Evolutionary conservation across 2,797 vertebrate genomes (phyloP), one percentile per base, ranked within the genome.

Genomic region (Echeneis naucrates): DNA sequence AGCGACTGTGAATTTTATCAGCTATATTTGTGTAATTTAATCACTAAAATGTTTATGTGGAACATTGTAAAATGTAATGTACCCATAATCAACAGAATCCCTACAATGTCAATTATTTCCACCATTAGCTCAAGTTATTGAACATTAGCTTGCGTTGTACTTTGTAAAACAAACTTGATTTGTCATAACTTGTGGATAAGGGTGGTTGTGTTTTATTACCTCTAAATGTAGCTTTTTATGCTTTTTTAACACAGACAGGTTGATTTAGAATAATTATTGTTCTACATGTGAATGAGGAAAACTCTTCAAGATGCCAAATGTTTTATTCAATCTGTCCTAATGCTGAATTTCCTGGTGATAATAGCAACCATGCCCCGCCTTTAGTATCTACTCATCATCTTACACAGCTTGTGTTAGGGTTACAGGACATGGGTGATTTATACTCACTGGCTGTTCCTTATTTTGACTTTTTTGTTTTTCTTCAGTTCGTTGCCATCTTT

Each of bases 401-500:
- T 13, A 12, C 44, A 21, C 38, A 44, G 21, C 32, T 35, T 19
- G 52, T 45, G 57, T 70, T 38, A 8, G 2, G 44, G 68, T 78
- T 63, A 67, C 54, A 70, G 42, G 55, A 76, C 37, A 47, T 5
- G 8, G 52, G 33, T 40, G 55, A 77, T 57, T 83, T 79, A 53
- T 91, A 97, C 97, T 97, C 95, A 96, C 97, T 89, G 64, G 95
- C 89, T 80, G 44, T 82, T 95, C 92, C 89, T 97, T 94, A 98
- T 98, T 89, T 93, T 92, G 85, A 98, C 93, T 89, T 96, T 95
- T 75, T 94, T 95, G 89, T 94, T 97, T 88, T 94, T 96, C 93
- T 96, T 97, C 88, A 99, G 95, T 86, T 97, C 95, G 82, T 90
- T 96, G 85, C 98, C 97, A 8, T 99, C 97, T 94, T 97, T 98